phyloP scores from a whole-genome alignment of 2,113 vertebrate species.

The Vulpes ferrilata region DNA sequence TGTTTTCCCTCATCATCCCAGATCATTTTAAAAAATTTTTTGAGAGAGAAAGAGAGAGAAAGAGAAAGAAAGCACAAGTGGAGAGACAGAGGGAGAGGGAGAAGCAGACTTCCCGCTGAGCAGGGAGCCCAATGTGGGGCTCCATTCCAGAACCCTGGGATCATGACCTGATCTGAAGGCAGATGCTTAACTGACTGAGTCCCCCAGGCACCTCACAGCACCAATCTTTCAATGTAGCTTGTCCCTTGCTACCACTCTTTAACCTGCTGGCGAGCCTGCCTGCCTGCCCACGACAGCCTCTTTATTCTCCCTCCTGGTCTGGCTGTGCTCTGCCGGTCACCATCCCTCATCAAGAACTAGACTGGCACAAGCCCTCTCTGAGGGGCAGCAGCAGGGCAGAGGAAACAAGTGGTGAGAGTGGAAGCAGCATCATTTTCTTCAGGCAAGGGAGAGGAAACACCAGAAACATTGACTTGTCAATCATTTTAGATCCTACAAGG shows the following conservation, averaged over 20 bases:
- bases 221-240: rapidly evolving
- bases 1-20: rapidly evolving
- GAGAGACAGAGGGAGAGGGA: neutral
- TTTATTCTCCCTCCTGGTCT: neutral
- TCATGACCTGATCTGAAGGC: neutral
- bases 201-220: neutral
- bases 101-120: neutral
- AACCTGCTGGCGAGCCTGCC: neutral
- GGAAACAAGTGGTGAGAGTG: neutral
- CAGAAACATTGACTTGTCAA: rapidly evolving
- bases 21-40: neutral
- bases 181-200: neutral
- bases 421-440: neutral
- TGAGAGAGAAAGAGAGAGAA: neutral
- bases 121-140: neutral
- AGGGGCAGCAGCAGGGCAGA: neutral
- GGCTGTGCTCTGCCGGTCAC: neutral
- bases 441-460: rapidly evolving
- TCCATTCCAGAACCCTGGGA: neutral
- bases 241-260: neutral
- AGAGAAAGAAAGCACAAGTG: neutral
- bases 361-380: neutral
- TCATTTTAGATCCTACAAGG: neutral
- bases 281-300: too few relatives aligned
- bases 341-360: neutral